Base-by-base conservation (phyloP, 2,797 vertebrate species). In the Scolopax bukidnonensis region DNA sequence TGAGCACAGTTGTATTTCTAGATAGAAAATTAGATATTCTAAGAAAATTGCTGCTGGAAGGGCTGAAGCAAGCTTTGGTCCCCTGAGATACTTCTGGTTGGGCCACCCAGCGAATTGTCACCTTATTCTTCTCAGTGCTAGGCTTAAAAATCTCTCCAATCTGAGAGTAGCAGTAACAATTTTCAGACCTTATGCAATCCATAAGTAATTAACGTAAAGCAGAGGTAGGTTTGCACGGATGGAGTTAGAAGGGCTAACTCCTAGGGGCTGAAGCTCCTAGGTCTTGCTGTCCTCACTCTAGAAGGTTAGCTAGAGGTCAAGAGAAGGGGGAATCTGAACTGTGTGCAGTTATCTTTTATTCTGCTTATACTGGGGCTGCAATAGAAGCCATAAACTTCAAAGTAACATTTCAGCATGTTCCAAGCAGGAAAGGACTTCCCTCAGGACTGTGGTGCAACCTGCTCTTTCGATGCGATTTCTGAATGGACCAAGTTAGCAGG, bases 321-420 rank as follows among this genome's bases (percentile, higher is more conserved):
- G 25, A 79, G 70, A 76, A 71, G 24, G 12, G 17, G 6, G 7
- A 5, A 51, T 81, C 27, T 32, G 38, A 84, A 71, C 65, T 36
- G 4, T 12, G 8, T 90, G 73, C 36, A 23, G 33, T 64, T 87
- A 21, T 43, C 32, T 77, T 85, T 65, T 79, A 32, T 9, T 84
- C 7, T 2, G 0, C 12, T 6, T 7, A n/a, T 12, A 12, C 30
- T 11, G 1, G 27, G 40, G 3, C 56, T 83, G 28, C 43, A 70
- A 10, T n/a, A 19, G 23, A 84, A 93, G 18, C 45, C 16, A 2
- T 56, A 77, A 75, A 41, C 25, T 41, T 91, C 28, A 51, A 32
- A 64, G 56, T 53, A 56, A 11, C 27, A 32, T 89, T 91, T 91
- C 68, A 33, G 0, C 45, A 19, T 64, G n/a, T 83, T 40, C 32